Conservation (phyloP, 2,113 vertebrate species). For the Sander vitreus region DNA sequence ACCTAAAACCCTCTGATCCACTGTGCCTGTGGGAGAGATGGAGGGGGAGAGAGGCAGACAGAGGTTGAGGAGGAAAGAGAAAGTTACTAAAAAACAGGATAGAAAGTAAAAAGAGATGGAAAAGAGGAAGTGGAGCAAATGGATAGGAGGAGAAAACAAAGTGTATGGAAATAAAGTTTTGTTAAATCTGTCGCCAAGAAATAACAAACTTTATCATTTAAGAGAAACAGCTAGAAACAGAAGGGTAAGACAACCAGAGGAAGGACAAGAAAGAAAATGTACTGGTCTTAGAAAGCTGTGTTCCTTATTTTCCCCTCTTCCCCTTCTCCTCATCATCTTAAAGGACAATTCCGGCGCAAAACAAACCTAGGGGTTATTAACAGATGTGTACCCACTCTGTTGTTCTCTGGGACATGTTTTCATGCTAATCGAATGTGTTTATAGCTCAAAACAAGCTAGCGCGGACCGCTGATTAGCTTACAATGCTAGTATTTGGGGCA, state of each 20-base stretch:
- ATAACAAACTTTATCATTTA: background rate
- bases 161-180: background rate
- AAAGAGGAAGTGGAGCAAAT: background rate
- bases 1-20: slow-evolving; percentile 74
- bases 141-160: background rate
- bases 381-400: too few species aligned
- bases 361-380: too few species aligned
- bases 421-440: too few species aligned
- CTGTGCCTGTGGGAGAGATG: slow-evolving; percentile 38
- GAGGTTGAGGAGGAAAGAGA: slow-evolving; percentile 45
- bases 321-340: slow-evolving; percentile 30
- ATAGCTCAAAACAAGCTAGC: too few species aligned
- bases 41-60: slow-evolving; percentile 24
- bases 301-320: slow-evolving; percentile 1
- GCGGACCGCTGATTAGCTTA: too few species aligned
- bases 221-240: background rate
- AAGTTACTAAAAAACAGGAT: slow-evolving; percentile 34
- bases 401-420: too few species aligned
- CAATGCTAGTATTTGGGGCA: too few species aligned
- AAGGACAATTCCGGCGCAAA: too few species aligned
- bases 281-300: background rate
- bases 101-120: background rate
- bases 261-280: background rate
- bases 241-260: background rate
- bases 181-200: background rate